Evolutionary conservation across 2,113 vertebrate species (phyloP), one percentile per base, ranked within the genome.

Genomic region (Tupaia chinensis): DNA sequence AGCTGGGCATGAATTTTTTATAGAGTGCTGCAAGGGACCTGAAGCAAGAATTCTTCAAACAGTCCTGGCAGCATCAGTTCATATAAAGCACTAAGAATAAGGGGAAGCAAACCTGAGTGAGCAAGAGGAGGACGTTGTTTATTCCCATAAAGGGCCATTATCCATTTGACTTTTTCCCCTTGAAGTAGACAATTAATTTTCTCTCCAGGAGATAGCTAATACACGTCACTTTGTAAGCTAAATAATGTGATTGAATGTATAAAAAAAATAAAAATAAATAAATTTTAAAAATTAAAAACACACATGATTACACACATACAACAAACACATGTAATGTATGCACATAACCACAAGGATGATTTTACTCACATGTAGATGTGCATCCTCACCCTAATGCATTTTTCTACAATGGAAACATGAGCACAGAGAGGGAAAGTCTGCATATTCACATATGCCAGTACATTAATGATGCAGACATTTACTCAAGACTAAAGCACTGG

Each of bases 1-100:
- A 95, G 61, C 32, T 44, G n/a, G 7, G 16, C 29, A 95, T 69
- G 66, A 76, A 60, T 97, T 95, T 97, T 96, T 84, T 16, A 96
- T 74, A n/a, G 19, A 58, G 19, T 87, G 1, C 76, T 85, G 81
- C 92, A 95, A 82, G 53, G 92, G 29, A 87, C 25, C 20, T 63
- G 77, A 95, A 92, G 54, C n/a, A 83, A 97, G 91, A 89, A 87
- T 16, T 89, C n/a, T 88, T 93, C n/a, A 95, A 88, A 94, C 13
- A 89, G 0, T 60, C 15, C 76, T 65, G 81, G 95, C 68, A 68
- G 61, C 60, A 72, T 74, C 89, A 29, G 9, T 5, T 89, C 86
- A 94, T 82, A 89, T 93, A 93, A 95, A 91, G 53, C 53, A 19
- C 5, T 84, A 60, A 68, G 83, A 91, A 79, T 25, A 34, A 72